Base-by-base conservation (phyloP, 2,888 invertebrate genomes). In the Nomada fabriciana region DNA sequence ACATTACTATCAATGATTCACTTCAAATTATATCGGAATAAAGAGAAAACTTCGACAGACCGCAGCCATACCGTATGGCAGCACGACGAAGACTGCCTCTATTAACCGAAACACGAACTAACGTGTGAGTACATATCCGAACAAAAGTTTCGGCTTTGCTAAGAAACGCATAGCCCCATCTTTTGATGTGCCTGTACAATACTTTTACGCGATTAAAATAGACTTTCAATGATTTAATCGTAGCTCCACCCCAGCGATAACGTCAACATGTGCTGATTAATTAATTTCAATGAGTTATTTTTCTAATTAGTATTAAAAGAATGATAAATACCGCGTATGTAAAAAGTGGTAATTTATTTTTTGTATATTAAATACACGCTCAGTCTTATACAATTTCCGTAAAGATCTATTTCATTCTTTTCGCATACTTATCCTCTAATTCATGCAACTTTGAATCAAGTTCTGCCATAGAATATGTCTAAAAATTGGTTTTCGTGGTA, bases 81-180 rank as follows among this genome's bases (percentile, higher is more conserved):
- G 91, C 90, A 90, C 92, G 90, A 91, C 87, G 88, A 85, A 86
- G 86, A 91, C 93, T 92, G 91, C 92, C 93, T 91, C 93, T 92
- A 88, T 76, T 90, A 89, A 89, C 81, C 86, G 89, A 84, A 86
- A 71, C 70, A 72, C 76, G 91, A 92, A 93, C 92, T 92, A 93
- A 86, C 61, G 59, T 53, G 70, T 2, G 23, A 55, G 88, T 92
- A 92, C 91, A 91, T 72, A 82, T 88, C 5, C 13, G 25, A 61
- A 57, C 88, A 88, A 90, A 91, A 91, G 82, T 88, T 85, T 55
- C 43, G 3, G 68, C 61, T 52, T 25, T 52, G 43, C 23, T 18
- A 29, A 23, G 55, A 36, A 72, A 69, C 67, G 61, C 64, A n/a
- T 23, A 25, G 57, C 81, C 81, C 75, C 63, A n/a, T 71, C 68